A percentile compares a stretch with the other conserved stretches of the same genome.
Evolutionary conservation across 2,797 vertebrate species (phyloP).

Genomic region (Helarctos malayanus): DNA sequence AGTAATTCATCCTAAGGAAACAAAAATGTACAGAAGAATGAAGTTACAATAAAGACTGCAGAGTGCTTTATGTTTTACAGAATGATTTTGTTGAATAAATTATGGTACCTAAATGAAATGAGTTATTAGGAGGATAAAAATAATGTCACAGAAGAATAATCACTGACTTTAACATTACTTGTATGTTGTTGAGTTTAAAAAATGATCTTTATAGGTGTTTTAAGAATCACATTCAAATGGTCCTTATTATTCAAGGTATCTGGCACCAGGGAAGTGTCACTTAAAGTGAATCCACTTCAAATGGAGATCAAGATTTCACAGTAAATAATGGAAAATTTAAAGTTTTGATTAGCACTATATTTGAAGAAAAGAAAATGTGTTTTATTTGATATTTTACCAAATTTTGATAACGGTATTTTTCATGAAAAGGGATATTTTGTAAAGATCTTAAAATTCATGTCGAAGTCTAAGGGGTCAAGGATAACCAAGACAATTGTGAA

Average conservation of each 20-base stretch:
- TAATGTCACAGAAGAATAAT: not conserved
- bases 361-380: not conserved
- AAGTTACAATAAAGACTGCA: not conserved
- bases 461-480: not conserved
- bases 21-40: not conserved
- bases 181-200: not conserved
- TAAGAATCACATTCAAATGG: not conserved
- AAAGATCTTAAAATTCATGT: constrained; percentile 35
- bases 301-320: constrained; percentile 5
- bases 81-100: constrained; percentile 38
- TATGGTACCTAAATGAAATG: not conserved
- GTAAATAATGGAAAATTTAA: not conserved
- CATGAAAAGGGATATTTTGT: not conserved
- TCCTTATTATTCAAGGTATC: not conserved
- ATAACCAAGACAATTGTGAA: not conserved
- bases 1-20: not conserved
- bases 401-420: not conserved
- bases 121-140: constrained; percentile 29
- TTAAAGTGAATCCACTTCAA: not conserved
- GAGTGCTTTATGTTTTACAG: not conserved
- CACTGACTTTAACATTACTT: not conserved
- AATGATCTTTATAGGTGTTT: not conserved
- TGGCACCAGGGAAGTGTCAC: not conserved
- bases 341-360: not conserved
- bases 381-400: constrained; percentile 27